Base-by-base conservation (phyloP, 1,140 invertebrate species). In the Drosophila watanabei region DNA sequence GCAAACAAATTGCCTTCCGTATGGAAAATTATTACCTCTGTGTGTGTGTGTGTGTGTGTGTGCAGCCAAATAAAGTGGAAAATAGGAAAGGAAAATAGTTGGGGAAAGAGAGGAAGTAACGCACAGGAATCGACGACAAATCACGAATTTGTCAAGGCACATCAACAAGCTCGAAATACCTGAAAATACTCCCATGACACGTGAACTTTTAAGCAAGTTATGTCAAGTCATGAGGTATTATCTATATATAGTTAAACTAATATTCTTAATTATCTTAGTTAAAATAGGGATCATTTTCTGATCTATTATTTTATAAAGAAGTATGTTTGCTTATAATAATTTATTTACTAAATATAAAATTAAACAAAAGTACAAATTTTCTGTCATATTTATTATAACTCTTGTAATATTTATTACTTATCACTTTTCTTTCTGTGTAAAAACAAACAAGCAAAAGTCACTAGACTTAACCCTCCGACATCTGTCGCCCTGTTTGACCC, bases 1-100 rank as follows among this genome's bases (percentile, higher is more conserved):
- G 73, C 76, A 78, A 90, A 90, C 85, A 89, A 89, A 90, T 89
- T 89, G 82, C 65, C 65, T 79, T 82, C 79, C 82, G 61, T 90
- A 81, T 79, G 85, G 82, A 57, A 89, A 88, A 89, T 88, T 84
- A 88, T 89, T 84, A 81, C 73, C 56, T 63, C 37, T 52, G 61
- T 79, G 83, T 77, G 60, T 66, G 43, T 70, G 18, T 46, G 11
- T 48, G 46, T 28, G 20, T 48, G 2, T 45, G 45, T 24, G 52
- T 61, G 76, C 51, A 60, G 45, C 35, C 66, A 58, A 80, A 84
- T 59, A 66, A 77, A 79, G 49, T 57, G 68, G 35, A 5, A 35
- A 71, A 60, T 16, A 18, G 33, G 18, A 24, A 18, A 33, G 43
- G 43, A 35, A 56, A 61, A 20, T 43, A 7, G 35, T n/a, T 4